Percentiles rank a stretch among this genome's conserved stretches.
Evolutionary conservation across 1,140 invertebrate genomes (phyloP).

Genomic region (Radopholus similis): DNA sequence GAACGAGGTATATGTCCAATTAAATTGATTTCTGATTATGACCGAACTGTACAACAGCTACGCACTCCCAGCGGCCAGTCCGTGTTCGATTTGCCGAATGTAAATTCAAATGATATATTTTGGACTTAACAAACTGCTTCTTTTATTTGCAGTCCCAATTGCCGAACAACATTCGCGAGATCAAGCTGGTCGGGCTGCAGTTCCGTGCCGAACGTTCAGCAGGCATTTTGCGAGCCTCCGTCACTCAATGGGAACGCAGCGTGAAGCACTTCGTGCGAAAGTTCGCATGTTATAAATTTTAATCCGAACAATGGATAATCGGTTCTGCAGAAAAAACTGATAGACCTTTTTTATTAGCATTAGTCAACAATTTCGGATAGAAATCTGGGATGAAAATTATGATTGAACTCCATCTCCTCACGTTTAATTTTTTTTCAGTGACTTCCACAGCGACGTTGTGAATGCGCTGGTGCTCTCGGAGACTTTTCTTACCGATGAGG

Average conservation of each 20-base stretch:
- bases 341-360: conserved; percentile 10
- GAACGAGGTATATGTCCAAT: neutral
- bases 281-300: conserved; percentile 1
- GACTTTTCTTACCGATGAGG: conserved; percentile 52
- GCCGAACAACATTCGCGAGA: conserved; percentile 53
- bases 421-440: conserved; percentile 44
- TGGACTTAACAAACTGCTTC: neutral
- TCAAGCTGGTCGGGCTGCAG: conserved; percentile 52
- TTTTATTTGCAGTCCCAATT: conserved; percentile 37
- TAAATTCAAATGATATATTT: neutral
- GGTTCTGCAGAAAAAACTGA: conserved; percentile 1
- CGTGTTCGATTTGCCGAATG: conserved; percentile 28
- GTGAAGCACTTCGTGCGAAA: conserved; percentile 43
- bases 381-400: too few species aligned
- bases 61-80: conserved; percentile 43
- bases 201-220: conserved; percentile 49
- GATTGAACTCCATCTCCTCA: too few species aligned
- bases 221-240: conserved; percentile 28
- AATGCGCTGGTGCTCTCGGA: conserved; percentile 53
- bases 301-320: neutral
- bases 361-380: conserved; percentile 10
- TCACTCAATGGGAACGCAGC: conserved; percentile 43
- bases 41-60: conserved; percentile 41
- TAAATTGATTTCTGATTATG: neutral
- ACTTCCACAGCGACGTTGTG: conserved; percentile 55